These are phyloP conservation scores for Cynocephalus volans DNA, from an alignment of 2,113 vertebrate genomes.

Conservation along the genomic window DNA sequence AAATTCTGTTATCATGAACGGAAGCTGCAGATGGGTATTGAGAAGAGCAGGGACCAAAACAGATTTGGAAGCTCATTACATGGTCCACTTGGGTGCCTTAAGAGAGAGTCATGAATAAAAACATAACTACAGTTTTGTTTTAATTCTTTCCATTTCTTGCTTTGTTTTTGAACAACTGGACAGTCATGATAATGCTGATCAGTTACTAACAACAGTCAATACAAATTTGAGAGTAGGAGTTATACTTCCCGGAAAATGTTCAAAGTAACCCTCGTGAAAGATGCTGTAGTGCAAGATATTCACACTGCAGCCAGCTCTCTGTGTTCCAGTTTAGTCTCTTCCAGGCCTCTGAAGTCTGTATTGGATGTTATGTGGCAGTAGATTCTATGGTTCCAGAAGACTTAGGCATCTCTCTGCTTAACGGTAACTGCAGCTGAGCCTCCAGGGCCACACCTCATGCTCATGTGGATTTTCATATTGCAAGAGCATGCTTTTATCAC, in stretches of 20 bases:
- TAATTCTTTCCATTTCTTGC: constrained; percentile 2
- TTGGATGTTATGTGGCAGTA: background rate
- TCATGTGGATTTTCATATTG: background rate
- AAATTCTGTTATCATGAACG: background rate
- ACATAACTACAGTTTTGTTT: background rate
- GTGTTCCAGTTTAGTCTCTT: background rate
- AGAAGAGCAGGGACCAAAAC: background rate
- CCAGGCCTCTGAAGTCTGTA: background rate
- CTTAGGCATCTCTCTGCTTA: background rate
- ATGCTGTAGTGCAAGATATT: background rate
- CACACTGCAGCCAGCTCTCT: too few species aligned
- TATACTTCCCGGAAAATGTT: background rate
- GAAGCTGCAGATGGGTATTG: background rate
- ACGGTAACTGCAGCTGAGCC: background rate
- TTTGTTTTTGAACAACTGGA: background rate
- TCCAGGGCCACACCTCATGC: background rate
- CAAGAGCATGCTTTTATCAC: background rate
- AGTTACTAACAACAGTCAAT: background rate
- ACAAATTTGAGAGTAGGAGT: background rate
- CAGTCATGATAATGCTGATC: background rate
- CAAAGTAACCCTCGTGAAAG: background rate
- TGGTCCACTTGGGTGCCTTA: background rate
- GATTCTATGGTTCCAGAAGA: background rate
- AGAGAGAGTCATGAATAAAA: background rate
- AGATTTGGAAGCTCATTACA: background rate